Evolutionary conservation across 2,797 vertebrate species (phyloP).

Genomic region (Hoplostethus atlanticus): DNA sequence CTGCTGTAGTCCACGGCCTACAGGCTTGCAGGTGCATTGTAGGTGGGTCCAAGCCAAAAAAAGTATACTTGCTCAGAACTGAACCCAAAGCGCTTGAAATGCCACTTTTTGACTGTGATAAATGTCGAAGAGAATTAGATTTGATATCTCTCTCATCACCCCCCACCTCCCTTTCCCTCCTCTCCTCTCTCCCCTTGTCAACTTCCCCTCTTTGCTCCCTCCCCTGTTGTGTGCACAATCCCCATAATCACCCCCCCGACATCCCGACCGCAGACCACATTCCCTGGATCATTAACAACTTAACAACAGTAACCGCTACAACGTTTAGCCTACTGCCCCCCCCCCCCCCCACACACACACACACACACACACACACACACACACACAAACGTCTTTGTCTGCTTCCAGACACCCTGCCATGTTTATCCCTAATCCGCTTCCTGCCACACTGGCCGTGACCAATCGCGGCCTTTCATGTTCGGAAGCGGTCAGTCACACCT

Average conservation of each 20-base stretch:
- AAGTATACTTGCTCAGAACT: neutral
- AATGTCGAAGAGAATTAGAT: conserved; percentile 13
- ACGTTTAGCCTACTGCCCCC: neutral
- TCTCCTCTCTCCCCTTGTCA: neutral
- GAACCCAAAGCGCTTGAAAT: conserved; percentile 23
- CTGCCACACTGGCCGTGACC: conserved; percentile 77
- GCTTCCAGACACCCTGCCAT: conserved; percentile 63
- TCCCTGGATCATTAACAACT: conserved; percentile 25
- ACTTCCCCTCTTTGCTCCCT: neutral
- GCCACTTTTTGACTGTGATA: conserved; percentile 21
- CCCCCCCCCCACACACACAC: conserved; percentile 9
- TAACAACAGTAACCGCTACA: conserved; percentile 35
- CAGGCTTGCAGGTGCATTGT: conserved; percentile 21
- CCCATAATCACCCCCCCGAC: neutral
- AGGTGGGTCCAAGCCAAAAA: conserved; percentile 25
- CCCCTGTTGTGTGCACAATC: neutral
- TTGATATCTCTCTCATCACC: conserved; percentile 7
- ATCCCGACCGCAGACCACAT: conserved; percentile 14
- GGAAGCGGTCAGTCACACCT: conserved; percentile 73
- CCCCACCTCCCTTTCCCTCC: neutral
- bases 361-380: conserved; percentile 16
- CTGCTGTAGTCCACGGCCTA: neutral
- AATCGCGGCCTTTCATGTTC: conserved; percentile 78
- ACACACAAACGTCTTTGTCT: conserved; percentile 59
- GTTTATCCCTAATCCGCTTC: conserved; percentile 79